Evolutionary conservation across 2,113 vertebrate genomes (phyloP).

Genomic region (Tachuris rubrigastra): DNA sequence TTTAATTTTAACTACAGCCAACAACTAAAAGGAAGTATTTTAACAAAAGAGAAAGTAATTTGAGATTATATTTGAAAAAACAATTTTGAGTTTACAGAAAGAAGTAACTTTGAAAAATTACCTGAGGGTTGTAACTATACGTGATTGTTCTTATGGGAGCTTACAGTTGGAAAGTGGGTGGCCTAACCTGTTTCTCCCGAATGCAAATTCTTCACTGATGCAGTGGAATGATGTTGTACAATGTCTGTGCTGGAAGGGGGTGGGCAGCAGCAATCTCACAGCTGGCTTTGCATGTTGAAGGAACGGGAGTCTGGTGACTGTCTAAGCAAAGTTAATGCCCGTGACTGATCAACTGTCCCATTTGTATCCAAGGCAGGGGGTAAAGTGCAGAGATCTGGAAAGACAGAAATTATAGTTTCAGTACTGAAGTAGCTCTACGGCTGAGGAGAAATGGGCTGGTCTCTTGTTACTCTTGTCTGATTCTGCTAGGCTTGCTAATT

Average conservation of each 20-base stretch:
- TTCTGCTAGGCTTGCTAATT: not conserved
- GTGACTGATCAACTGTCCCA: not conserved
- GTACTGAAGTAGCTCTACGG: not conserved
- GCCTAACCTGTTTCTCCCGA: slow-evolving; percentile 53
- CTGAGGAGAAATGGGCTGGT: not conserved
- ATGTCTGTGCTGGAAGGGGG: not conserved
- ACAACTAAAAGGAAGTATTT: not conserved
- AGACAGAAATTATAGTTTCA: not conserved
- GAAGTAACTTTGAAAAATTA: slow-evolving; percentile 11
- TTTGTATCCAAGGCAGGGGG: not conserved
- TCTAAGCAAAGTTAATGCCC: not conserved
- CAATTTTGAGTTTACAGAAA: not conserved
- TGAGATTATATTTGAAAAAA: not conserved
- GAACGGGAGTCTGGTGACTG: not conserved
- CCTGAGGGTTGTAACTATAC: not conserved
- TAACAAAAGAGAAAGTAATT: not conserved
- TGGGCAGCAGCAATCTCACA: not conserved
- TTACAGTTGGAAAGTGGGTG: not conserved
- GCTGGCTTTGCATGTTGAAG: not conserved
- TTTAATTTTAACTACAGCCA: not conserved
- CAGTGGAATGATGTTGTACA: not conserved
- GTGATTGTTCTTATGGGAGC: slow-evolving; percentile 11
- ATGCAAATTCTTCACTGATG: slow-evolving; percentile 17
- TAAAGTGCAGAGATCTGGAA: not conserved
- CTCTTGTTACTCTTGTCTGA: not conserved